These are phyloP conservation scores for Gymnodraco acuticeps DNA, from an alignment of 2,797 vertebrate species.

Conservation along the genomic window DNA sequence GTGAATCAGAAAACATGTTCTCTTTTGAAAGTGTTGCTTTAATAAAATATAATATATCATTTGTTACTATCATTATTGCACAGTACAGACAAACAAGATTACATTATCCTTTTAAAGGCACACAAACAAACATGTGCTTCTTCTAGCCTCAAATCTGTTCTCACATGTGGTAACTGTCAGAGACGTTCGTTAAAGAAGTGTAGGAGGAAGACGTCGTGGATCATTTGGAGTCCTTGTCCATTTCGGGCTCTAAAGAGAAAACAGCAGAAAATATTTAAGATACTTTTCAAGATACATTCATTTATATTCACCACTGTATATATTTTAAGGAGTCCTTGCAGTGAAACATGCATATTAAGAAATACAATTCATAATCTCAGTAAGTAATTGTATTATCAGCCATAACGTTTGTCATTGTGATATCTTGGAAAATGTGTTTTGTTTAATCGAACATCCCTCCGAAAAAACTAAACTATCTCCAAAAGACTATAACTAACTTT, in stretches of 20 bases:
- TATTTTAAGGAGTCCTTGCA: not conserved
- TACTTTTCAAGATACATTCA: not conserved
- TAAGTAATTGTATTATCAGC: constrained; percentile 29
- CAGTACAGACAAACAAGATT: not conserved
- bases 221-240: constrained; percentile 52
- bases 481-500: not conserved
- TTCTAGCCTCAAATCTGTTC: not conserved
- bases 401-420: not conserved
- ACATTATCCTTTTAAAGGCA: not conserved
- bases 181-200: not conserved
- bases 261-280: constrained; percentile 10
- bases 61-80: constrained; percentile 5
- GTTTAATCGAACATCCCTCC: not conserved
- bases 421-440: not conserved
- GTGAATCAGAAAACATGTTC: not conserved
- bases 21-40: constrained; percentile 25
- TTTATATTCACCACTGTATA: not conserved
- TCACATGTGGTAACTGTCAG: not conserved
- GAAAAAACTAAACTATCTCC: not conserved
- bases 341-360: not conserved
- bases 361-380: constrained; percentile 31
- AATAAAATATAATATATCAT: constrained; percentile 26
- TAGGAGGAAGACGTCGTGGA: constrained; percentile 1
- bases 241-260: constrained; percentile 32
- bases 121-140: not conserved